These are phyloP conservation scores for Catocala nupta DNA, from an alignment of 2,888 invertebrate species.

Conservation along the genomic window DNA sequence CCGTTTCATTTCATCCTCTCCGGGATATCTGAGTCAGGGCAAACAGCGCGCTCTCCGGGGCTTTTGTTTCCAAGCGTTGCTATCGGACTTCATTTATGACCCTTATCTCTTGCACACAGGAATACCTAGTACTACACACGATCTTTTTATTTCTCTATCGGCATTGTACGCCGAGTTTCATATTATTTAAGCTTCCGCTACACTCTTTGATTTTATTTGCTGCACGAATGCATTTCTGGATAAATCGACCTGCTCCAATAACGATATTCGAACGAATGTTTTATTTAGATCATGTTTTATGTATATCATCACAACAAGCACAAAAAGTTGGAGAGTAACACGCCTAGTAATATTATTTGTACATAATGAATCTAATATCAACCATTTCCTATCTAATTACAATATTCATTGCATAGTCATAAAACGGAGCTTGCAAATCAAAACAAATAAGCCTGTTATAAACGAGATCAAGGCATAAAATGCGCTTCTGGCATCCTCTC, in stretches of 20 bases:
- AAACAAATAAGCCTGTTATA: conserved; percentile 27
- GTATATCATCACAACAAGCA: neutral
- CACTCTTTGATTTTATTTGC: conserved; percentile 1
- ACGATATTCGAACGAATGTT: too few relatives aligned
- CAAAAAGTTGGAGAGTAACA: neutral
- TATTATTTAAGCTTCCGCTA: conserved; percentile 26
- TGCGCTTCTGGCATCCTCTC: conserved; percentile 58
- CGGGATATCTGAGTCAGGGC: conserved; percentile 66
- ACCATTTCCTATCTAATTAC: neutral
- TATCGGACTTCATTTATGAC: conserved; percentile 60
- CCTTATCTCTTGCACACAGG: conserved; percentile 55
- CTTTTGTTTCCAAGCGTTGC: conserved; percentile 62
- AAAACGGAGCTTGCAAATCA: conserved; percentile 18
- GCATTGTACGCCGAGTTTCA: conserved; percentile 22
- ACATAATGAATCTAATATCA: neutral
- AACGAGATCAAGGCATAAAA: conserved; percentile 55
- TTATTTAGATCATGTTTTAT: neutral
- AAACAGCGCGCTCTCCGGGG: conserved; percentile 59
- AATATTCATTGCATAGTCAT: neutral
- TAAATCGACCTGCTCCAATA: neutral
- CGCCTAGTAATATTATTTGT: neutral
- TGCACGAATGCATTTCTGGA: neutral
- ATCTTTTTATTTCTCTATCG: conserved; percentile 44
- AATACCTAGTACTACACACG: conserved; percentile 40
- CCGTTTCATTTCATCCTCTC: conserved; percentile 53